These are phyloP conservation scores for Chymomyza procnemis DNA, from an alignment of 2,888 invertebrate genomes.

Conservation along the genomic window DNA sequence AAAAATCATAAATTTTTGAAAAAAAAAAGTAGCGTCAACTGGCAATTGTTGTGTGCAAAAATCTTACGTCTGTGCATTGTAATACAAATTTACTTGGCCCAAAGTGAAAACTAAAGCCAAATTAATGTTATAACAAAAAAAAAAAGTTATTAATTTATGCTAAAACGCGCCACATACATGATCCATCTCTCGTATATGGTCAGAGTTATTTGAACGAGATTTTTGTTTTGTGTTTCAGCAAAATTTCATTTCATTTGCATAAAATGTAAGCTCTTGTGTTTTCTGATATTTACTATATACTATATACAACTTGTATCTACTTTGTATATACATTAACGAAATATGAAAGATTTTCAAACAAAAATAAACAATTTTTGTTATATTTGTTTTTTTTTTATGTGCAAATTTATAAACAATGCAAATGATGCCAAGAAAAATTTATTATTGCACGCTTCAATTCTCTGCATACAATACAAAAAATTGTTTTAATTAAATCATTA, in stretches of 20 bases:
- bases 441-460: neutral
- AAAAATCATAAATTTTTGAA: neutral
- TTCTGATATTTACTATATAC: neutral
- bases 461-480: neutral
- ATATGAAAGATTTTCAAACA: neutral
- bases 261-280: neutral
- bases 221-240: neutral
- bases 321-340: neutral
- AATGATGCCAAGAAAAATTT: neutral
- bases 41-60: too few relatives aligned
- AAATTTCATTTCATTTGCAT: neutral
- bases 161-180: neutral
- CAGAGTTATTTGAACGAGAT: neutral
- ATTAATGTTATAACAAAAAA: neutral
- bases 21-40: neutral
- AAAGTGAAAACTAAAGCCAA: neutral
- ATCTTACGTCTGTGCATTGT: neutral
- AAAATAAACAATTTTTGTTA: neutral
- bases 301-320: neutral
- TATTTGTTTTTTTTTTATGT: neutral
- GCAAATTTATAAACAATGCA: neutral
- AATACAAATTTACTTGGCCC: neutral
- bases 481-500: neutral
- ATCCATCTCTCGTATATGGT: neutral
- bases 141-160: neutral